A percentile compares a stretch with the other conserved stretches of the same genome.
Evolutionary conservation across 2,113 vertebrate genomes (phyloP).

Genomic region (Prionailurus viverrinus): DNA sequence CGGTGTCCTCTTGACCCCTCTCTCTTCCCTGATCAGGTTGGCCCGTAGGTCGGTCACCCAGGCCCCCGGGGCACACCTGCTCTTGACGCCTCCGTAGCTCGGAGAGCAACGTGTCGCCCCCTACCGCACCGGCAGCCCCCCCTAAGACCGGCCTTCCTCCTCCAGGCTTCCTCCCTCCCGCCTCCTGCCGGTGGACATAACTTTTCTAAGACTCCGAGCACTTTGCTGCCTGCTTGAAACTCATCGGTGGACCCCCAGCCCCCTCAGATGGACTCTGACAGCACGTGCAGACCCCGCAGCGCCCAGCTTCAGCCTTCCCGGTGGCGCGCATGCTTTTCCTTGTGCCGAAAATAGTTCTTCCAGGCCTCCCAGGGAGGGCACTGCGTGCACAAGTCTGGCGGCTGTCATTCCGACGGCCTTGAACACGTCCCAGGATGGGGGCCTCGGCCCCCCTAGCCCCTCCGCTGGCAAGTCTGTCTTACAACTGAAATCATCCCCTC

Average conservation of each 20-base stretch:
- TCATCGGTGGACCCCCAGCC: background rate
- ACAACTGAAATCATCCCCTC: accelerated
- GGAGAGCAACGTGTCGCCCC: accelerated
- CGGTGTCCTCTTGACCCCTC: background rate
- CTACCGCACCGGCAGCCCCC: background rate
- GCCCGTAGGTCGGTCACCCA: background rate
- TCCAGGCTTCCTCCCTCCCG: background rate
- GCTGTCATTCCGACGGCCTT: background rate
- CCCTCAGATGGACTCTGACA: background rate
- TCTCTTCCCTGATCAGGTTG: background rate
- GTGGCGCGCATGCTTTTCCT: background rate
- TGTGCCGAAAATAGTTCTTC: background rate
- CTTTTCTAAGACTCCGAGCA: background rate
- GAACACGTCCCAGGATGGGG: accelerated
- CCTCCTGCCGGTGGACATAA: accelerated
- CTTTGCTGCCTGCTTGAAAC: background rate
- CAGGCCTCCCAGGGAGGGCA: background rate
- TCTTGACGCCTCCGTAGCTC: background rate
- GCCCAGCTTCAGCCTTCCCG: background rate
- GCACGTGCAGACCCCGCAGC: accelerated
- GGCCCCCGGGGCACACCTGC: background rate
- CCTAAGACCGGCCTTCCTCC: background rate
- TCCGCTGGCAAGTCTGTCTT: background rate
- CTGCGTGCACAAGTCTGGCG: background rate
- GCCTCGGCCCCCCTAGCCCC: background rate